Percentiles rank a stretch among this genome's conserved stretches.
phyloP scores from a whole-genome alignment of 2,888 invertebrate genomes.

The Globia sparganii region DNA sequence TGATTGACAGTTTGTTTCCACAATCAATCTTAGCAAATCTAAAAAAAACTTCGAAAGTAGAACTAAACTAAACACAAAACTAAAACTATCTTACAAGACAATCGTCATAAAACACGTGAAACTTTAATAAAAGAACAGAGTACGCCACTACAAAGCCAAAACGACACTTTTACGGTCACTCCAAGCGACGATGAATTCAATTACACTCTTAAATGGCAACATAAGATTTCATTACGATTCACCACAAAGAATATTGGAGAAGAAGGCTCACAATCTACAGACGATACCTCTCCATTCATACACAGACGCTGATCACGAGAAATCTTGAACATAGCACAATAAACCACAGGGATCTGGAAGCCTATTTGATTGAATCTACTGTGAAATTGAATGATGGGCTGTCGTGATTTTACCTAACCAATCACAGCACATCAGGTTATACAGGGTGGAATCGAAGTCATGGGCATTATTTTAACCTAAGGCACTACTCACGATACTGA shows the following conservation, averaged over 20 bases:
- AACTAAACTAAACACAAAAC: no score
- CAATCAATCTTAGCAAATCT: background rate
- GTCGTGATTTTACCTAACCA: background rate
- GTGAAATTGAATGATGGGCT: background rate
- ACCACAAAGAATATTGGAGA: conserved; percentile 13
- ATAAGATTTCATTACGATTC: conserved; percentile 47
- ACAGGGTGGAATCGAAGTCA: no score
- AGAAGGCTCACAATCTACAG: conserved; percentile 26
- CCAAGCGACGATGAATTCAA: conserved; percentile 50
- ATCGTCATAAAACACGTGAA: conserved; percentile 22
- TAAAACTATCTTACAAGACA: conserved; percentile 19
- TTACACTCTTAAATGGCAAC: conserved; percentile 53
- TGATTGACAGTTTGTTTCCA: background rate
- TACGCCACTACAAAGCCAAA: conserved; percentile 49
- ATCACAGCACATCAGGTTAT: background rate
- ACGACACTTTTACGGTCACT: conserved; percentile 54
- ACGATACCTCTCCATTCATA: background rate
- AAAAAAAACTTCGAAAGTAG: background rate
- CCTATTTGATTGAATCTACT: background rate
- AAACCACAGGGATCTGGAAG: background rate
- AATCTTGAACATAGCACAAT: background rate
- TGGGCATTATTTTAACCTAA: no score
- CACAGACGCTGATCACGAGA: background rate
- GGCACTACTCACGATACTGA: no score
- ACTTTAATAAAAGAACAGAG: conserved; percentile 49